Percentiles rank a stretch among this genome's conserved stretches.
These are phyloP conservation scores for Drosophila burlai DNA, from an alignment of 1,140 invertebrate genomes.

Conservation along the genomic window DNA sequence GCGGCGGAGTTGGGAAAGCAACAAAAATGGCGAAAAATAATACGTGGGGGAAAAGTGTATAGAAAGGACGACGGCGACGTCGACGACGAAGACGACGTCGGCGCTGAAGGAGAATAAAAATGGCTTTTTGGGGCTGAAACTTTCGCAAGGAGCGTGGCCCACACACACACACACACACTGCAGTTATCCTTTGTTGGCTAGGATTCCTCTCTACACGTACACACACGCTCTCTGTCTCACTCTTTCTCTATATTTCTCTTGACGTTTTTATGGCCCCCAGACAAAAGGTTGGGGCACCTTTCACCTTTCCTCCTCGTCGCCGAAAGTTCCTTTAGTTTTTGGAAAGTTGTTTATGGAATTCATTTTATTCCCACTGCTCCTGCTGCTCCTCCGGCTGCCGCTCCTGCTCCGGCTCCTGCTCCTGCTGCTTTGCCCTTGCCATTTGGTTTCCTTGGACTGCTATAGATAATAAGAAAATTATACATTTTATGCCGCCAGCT, in stretches of 20 bases:
- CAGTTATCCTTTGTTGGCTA: constrained; percentile 73
- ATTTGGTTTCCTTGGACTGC: constrained; percentile 37
- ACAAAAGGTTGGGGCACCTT: constrained; percentile 66
- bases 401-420: constrained; percentile 20
- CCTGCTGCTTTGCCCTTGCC: constrained; percentile 41
- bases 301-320: constrained; percentile 30
- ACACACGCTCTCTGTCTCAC: not conserved
- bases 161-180: constrained; percentile 40
- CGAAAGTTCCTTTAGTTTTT: constrained; percentile 59
- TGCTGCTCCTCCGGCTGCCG: constrained; percentile 4
- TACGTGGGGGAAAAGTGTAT: constrained; percentile 62
- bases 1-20: constrained; percentile 18
- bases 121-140: constrained; percentile 61
- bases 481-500: constrained; percentile 75
- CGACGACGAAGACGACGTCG: constrained; percentile 41
- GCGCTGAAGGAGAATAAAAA: constrained; percentile 67
- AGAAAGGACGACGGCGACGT: constrained; percentile 49
- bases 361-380: constrained; percentile 70
- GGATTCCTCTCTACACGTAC: constrained; percentile 51
- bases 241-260: constrained; percentile 8
- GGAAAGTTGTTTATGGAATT: constrained; percentile 83
- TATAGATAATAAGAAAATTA: constrained; percentile 85
- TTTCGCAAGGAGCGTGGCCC: constrained; percentile 56
- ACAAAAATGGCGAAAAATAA: constrained; percentile 78
- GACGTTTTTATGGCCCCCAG: constrained; percentile 63